A percentile compares a stretch with the other conserved stretches of the same genome.
Conservation (phyloP, 2,888 invertebrate genomes). For the Aplocera efformata region DNA sequence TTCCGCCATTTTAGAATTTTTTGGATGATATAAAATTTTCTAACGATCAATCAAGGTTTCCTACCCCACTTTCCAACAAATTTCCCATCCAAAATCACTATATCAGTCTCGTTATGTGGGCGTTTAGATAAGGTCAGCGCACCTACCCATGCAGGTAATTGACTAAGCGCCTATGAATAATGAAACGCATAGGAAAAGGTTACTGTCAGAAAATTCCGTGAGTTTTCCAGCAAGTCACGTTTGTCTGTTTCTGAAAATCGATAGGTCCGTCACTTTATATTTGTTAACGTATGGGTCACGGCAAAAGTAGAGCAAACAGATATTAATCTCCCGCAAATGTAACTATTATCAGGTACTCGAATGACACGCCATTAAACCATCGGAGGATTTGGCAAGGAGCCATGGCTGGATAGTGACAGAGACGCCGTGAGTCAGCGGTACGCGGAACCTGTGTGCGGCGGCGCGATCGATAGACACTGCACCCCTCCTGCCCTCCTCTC, state of each 20-base stretch:
- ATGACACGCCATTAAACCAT: conserved; percentile 58
- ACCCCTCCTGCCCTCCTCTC: conserved; percentile 43
- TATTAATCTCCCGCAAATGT: conserved; percentile 39
- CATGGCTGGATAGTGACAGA: conserved; percentile 57
- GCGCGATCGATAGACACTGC: conserved; percentile 74
- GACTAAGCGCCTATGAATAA: conserved; percentile 11
- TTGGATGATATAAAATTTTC: background rate
- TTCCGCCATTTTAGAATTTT: no score
- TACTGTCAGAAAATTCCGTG: conserved; percentile 8
- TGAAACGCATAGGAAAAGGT: conserved; percentile 6
- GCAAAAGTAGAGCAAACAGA: conserved; percentile 13
- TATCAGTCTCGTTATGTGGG: conserved; percentile 12
- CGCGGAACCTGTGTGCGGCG: conserved; percentile 61
- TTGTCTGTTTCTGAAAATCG: conserved; percentile 2
- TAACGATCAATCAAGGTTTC: background rate
- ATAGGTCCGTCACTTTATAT: conserved; percentile 8
- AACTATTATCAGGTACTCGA: conserved; percentile 48
- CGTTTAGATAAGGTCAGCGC: conserved; percentile 11
- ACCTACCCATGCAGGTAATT: background rate
- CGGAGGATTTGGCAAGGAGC: conserved; percentile 63
- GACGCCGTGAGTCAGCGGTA: conserved; percentile 65
- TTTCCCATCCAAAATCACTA: conserved; percentile 15
- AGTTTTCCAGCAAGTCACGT: conserved; percentile 1
- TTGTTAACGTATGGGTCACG: conserved; percentile 8
- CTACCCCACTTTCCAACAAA: conserved; percentile 8